phyloP scores from a whole-genome alignment of 2,888 invertebrate species.

The Apodemia duryi region DNA sequence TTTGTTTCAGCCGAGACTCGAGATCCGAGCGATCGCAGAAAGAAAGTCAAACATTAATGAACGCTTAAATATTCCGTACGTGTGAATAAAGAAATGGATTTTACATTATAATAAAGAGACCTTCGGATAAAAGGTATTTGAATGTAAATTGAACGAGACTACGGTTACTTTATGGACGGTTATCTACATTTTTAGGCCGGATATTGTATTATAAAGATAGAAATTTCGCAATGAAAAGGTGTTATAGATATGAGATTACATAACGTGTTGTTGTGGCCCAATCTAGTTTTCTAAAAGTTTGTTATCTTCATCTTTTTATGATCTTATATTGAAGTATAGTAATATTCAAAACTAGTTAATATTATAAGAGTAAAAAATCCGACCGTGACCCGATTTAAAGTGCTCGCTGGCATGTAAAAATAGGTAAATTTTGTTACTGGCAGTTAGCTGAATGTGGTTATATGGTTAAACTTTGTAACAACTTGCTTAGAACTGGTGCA shows the following conservation, averaged over 20 bases:
- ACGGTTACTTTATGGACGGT: constrained; percentile 15
- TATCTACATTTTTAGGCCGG: constrained; percentile 22
- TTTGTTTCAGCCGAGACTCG: constrained; percentile 54
- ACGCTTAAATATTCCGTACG: constrained; percentile 71
- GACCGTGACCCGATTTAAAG: too few relatives aligned
- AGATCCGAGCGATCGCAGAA: constrained; percentile 53
- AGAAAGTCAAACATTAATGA: constrained; percentile 76
- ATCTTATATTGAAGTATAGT: too few relatives aligned
- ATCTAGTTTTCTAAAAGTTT: not conserved
- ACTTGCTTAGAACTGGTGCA: too few relatives aligned
- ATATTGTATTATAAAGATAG: constrained; percentile 17
- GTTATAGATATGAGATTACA: constrained; percentile 25
- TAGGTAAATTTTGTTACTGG: too few relatives aligned
- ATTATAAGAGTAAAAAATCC: too few relatives aligned
- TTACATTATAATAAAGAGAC: constrained; percentile 55
- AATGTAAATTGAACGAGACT: constrained; percentile 51
- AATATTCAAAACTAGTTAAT: too few relatives aligned
- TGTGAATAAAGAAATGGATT: constrained; percentile 71
- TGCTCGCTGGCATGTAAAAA: too few relatives aligned
- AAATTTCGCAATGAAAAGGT: constrained; percentile 7
- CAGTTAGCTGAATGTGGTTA: too few relatives aligned
- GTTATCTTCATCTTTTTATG: too few relatives aligned
- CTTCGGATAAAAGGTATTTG: constrained; percentile 37
- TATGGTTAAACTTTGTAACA: too few relatives aligned
- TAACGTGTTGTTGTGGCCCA: constrained; percentile 41